Conservation (phyloP, 2,888 invertebrate species). For the Uropetala carovei region DNA sequence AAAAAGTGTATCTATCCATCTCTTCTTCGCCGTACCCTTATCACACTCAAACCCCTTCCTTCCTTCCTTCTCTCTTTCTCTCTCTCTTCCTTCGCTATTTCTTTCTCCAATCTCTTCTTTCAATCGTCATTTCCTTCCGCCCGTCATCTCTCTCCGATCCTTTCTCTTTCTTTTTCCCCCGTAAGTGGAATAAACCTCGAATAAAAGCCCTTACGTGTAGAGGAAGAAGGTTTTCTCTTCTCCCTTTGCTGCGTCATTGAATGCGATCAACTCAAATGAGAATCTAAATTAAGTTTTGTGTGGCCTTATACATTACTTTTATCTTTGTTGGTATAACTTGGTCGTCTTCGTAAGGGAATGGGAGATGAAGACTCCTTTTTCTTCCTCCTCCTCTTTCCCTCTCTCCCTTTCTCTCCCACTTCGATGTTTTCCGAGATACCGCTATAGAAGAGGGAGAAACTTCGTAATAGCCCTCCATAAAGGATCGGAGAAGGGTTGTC, state of each 20-base stretch:
- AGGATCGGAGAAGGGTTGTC: not conserved
- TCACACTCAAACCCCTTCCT: too few species aligned
- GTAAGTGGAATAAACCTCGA: not conserved
- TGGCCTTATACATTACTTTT: not conserved
- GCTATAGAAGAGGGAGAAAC: not conserved
- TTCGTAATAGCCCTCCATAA: not conserved
- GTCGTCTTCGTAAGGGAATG: not conserved
- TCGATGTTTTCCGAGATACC: not conserved
- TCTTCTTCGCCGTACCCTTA: too few species aligned
- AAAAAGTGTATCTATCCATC: too few species aligned
- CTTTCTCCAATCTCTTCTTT: too few species aligned
- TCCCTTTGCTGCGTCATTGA: not conserved
- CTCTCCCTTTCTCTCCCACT: too few species aligned
- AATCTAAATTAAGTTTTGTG: not conserved
- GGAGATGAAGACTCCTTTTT: not conserved
- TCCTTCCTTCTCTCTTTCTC: too few species aligned
- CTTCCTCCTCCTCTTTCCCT: not conserved
- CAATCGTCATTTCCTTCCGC: too few species aligned
- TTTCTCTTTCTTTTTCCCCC: too few species aligned
- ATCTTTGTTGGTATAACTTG: not conserved
- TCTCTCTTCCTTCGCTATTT: too few species aligned
- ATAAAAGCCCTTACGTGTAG: not conserved
- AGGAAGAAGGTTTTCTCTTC: not conserved
- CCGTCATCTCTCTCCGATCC: too few species aligned
- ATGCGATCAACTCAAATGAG: not conserved